phyloP scores from a whole-genome alignment of 2,888 invertebrate genomes.

The Tetragonisca angustula region DNA sequence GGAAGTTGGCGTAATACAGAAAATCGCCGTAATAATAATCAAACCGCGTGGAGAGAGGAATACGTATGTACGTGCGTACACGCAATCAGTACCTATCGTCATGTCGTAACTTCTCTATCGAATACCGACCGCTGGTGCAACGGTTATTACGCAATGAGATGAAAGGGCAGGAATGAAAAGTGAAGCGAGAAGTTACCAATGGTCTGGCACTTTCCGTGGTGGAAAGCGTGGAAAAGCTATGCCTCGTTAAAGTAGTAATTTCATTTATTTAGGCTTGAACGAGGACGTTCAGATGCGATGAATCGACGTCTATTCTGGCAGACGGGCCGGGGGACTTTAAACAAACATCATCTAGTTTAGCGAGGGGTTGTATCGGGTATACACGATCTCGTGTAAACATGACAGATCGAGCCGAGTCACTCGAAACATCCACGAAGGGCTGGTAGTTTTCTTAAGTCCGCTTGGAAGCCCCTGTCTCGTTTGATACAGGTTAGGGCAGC shows the following conservation, averaged over 20 bases:
- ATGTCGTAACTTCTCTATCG: slow-evolving; percentile 14
- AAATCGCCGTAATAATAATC: slow-evolving; percentile 1
- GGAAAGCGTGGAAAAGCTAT: not conserved
- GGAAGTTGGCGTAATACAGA: not conserved
- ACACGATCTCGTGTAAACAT: slow-evolving; percentile 78
- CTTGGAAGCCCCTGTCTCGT: slow-evolving; percentile 71
- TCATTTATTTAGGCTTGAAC: slow-evolving; percentile 32
- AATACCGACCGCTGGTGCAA: not conserved
- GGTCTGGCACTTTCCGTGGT: no score
- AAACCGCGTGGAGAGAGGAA: not conserved
- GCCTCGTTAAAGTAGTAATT: slow-evolving; percentile 25
- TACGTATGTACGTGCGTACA: not conserved
- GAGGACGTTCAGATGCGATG: slow-evolving; percentile 34
- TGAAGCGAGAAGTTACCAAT: not conserved
- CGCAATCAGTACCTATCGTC: not conserved
- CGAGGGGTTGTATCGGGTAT: slow-evolving; percentile 68
- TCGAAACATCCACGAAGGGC: slow-evolving; percentile 77
- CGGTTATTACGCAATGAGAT: not conserved
- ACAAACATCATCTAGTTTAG: slow-evolving; percentile 71
- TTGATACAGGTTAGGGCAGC: slow-evolving; percentile 73
- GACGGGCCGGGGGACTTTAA: slow-evolving; percentile 64
- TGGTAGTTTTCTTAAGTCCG: slow-evolving; percentile 74
- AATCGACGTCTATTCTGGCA: slow-evolving; percentile 47
- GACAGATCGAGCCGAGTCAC: slow-evolving; percentile 73
- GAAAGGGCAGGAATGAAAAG: not conserved